Evolutionary conservation across 2,888 invertebrate species (phyloP), one percentile per base, ranked within the genome.

Genomic region (Labia minor): DNA sequence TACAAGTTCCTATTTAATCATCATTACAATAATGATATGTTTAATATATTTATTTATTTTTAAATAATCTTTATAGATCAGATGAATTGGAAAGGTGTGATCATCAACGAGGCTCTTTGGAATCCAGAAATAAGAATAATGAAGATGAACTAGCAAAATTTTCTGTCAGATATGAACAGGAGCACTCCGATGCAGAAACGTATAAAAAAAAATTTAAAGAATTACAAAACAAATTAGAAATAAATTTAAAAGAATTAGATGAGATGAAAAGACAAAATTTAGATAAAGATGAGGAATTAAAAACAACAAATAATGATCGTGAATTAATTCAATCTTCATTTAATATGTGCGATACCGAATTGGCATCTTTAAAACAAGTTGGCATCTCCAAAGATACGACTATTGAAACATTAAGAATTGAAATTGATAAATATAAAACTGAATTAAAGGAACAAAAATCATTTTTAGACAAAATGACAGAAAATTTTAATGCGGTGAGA

Each of bases 91-190:
- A 71, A 4, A 61, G 68, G 61, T 70, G 71, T 65, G 64, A 69
- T 21, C 71, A 70, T 20, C 69, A 68, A 37, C 65, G 70, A 18
- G 63, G 68, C 33, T 68, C 69, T 18, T 67, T 66, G 37, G 70
- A 71, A 61, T 67, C 67, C n/a, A 66, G 71, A 33, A 61, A 70
- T 16, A 71, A 70, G 64, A 69, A 63, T 63, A 49, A 68, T 19
- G 71, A 71, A 37, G 71, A 69, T 10, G 70, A 69, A 61, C 62
- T 69, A 19, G 70, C 71, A 14, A 67, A 68, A 37, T 64, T 71
- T 16, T 64, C 67, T 18, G 70, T 71, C 1, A 67, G 66, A 1
- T 62, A 69, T 26, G 70, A 70, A 18, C 68, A 70, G 61, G 49
- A 49, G 26, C 63, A 68, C n/a, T 21, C 33, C 3, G 37, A 37